Evolutionary conservation across 2,797 vertebrate species (phyloP).

Genomic region (Gadopsis bispinosus): DNA sequence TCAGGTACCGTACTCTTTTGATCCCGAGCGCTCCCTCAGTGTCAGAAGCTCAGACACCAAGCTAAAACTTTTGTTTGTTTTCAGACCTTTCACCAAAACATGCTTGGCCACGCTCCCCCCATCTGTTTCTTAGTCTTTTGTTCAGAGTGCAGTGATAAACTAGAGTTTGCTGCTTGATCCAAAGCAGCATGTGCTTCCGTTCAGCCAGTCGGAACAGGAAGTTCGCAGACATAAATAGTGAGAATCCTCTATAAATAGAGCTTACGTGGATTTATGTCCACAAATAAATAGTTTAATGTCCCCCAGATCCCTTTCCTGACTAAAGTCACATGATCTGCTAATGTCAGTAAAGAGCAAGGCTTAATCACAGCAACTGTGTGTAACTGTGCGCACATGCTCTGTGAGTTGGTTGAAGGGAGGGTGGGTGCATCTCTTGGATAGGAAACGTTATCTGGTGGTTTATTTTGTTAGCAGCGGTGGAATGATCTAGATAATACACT

Average conservation of each 20-base stretch:
- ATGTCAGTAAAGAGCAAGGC: conserved; percentile 72
- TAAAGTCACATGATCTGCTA: conserved; percentile 79
- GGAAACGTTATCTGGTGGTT: conserved; percentile 67
- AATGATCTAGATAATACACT: conserved; percentile 83
- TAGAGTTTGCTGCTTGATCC: conserved; percentile 42
- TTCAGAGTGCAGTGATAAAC: conserved; percentile 51
- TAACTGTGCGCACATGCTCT: conserved; percentile 19
- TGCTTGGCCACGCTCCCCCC: conserved; percentile 20
- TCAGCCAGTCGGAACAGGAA: conserved; percentile 62
- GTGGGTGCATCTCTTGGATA: conserved; percentile 57
- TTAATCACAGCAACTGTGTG: conserved; percentile 68
- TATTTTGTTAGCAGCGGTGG: conserved; percentile 72
- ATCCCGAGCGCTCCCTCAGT: conserved; percentile 33
- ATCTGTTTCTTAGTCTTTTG: conserved; percentile 47
- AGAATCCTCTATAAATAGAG: conserved; percentile 75
- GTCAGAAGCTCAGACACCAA: conserved; percentile 41
- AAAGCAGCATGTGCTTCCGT: conserved; percentile 59
- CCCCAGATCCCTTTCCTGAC: conserved; percentile 69
- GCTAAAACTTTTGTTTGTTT: conserved; percentile 31
- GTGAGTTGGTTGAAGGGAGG: conserved; percentile 39
- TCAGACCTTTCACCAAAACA: conserved; percentile 28
- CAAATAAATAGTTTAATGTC: conserved; percentile 67
- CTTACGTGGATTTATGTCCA: conserved; percentile 61
- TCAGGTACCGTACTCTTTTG: conserved; percentile 41
- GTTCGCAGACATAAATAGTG: conserved; percentile 70